Evolutionary conservation across 2,888 invertebrate species (phyloP).

Genomic region (Corbicula japonica): DNA sequence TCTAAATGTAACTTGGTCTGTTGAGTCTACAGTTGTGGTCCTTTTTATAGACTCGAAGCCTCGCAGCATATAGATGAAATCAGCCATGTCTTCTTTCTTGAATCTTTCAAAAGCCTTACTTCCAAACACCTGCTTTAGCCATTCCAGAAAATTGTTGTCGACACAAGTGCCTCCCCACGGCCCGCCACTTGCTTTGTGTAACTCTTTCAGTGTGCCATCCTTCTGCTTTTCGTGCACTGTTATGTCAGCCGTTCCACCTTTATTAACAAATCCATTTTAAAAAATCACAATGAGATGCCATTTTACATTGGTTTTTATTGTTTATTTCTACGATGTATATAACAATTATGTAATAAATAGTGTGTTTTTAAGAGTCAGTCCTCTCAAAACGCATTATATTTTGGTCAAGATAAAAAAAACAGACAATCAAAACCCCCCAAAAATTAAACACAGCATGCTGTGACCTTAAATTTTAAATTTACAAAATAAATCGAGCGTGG

Average conservation of each 20-base stretch:
- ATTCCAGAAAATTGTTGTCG: background rate
- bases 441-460: too few relatives aligned
- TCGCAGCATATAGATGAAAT: background rate
- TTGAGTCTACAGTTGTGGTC: background rate
- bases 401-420: too few relatives aligned
- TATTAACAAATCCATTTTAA: too few relatives aligned
- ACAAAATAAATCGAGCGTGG: too few relatives aligned
- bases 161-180: slow-evolving; percentile 3
- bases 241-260: slow-evolving; percentile 2
- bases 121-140: background rate
- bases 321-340: too few relatives aligned
- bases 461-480: too few relatives aligned
- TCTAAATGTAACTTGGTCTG: background rate
- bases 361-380: too few relatives aligned
- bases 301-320: too few relatives aligned
- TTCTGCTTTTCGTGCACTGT: background rate
- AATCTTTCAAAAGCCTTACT: background rate
- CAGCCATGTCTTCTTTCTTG: background rate
- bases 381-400: too few relatives aligned
- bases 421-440: too few relatives aligned
- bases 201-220: background rate
- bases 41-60: background rate
- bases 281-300: too few relatives aligned
- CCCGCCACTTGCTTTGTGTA: background rate
- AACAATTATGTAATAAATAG: too few relatives aligned